phyloP scores from a whole-genome alignment of 2,888 invertebrate genomes.

The Yponomeuta evonymella region DNA sequence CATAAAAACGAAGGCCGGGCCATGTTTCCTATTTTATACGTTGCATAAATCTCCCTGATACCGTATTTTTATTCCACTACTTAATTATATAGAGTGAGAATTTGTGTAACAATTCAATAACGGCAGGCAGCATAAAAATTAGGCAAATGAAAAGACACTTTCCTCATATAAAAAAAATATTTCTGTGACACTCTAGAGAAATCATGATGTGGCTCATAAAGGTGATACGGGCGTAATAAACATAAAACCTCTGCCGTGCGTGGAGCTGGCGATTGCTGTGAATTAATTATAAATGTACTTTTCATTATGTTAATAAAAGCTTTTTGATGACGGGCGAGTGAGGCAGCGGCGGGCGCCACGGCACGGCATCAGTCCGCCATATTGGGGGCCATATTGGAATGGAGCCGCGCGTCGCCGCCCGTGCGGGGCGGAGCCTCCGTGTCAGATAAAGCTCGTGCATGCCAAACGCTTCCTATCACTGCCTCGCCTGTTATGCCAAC shows the following conservation, averaged over 20 bases:
- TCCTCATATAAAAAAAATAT: conserved; percentile 43
- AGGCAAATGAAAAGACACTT: conserved; percentile 41
- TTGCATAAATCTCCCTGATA: conserved; percentile 12
- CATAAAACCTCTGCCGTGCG: conserved; percentile 63
- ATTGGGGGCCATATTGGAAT: conserved; percentile 25
- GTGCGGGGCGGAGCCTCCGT: conserved; percentile 44
- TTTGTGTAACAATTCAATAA: conserved; percentile 46
- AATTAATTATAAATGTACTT: conserved; percentile 72
- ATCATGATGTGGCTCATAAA: conserved; percentile 68
- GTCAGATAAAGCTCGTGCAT: conserved; percentile 44
- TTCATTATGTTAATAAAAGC: conserved; percentile 65
- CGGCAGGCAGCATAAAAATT: conserved; percentile 43
- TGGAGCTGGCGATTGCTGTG: conserved; percentile 67
- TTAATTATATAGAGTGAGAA: conserved; percentile 58
- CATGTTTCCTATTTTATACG: conserved; percentile 4
- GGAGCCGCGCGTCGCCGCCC: conserved; percentile 10
- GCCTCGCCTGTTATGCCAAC: background rate
- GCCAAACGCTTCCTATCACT: conserved; percentile 10
- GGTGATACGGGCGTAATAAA: conserved; percentile 73
- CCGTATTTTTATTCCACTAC: conserved; percentile 27
- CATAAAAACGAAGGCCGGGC: background rate
- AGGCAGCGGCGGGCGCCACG: conserved; percentile 24
- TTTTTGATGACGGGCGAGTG: conserved; percentile 11
- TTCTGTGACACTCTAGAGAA: conserved; percentile 70
- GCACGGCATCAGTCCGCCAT: conserved; percentile 29